Percentiles rank a stretch among this genome's conserved stretches.
phyloP scores from a whole-genome alignment of 2,113 vertebrate species.

The Perognathus longimembris region DNA sequence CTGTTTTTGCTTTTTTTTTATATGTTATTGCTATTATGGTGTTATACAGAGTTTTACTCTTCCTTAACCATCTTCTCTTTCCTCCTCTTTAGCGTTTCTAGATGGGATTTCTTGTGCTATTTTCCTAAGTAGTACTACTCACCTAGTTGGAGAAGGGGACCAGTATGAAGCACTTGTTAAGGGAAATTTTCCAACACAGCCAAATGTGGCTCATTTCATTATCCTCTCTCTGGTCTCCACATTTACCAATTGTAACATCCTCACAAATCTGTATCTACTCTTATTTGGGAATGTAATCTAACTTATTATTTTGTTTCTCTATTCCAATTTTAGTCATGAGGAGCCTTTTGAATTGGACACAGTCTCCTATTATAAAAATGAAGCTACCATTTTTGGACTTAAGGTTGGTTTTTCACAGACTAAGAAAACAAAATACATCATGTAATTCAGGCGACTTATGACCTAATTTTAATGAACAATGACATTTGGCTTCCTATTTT shows the following conservation, averaged over 20 bases:
- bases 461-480: neutral
- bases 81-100: no score
- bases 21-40: no score
- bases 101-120: no score
- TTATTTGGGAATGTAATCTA: neutral
- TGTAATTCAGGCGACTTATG: neutral
- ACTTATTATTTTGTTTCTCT: conserved; percentile 14
- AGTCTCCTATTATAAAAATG: neutral
- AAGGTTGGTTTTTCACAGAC: conserved; percentile 7
- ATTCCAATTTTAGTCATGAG: neutral
- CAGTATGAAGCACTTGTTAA: neutral
- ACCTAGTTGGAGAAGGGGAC: neutral
- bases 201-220: neutral
- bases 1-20: no score
- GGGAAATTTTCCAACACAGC: neutral
- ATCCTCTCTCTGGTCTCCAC: neutral
- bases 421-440: neutral
- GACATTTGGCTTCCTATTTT: neutral
- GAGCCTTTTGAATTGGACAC: conserved; percentile 1
- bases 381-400: neutral
- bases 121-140: neutral
- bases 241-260: neutral
- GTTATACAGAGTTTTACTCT: no score
- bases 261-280: neutral
- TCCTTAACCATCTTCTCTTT: no score